These are phyloP conservation scores for Cylindroiulus punctatus DNA, from an alignment of 2,888 invertebrate species.

Conservation along the genomic window DNA sequence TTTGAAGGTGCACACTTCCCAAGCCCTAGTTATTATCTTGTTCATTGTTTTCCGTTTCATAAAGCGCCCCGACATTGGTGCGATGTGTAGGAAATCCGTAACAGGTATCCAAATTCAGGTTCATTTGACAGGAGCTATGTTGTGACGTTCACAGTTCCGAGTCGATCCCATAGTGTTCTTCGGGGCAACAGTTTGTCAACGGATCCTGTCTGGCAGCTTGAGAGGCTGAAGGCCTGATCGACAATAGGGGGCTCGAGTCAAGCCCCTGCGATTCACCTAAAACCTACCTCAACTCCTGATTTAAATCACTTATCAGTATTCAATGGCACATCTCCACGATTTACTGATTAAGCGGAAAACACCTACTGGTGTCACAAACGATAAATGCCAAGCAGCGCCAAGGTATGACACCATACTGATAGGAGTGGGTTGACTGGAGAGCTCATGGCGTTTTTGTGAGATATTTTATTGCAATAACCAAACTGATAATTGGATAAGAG, in stretches of 20 bases:
- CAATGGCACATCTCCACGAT: constrained; percentile 25
- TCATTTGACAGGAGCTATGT: not conserved
- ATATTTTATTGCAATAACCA: not conserved
- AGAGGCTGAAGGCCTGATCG: not conserved
- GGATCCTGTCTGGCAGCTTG: not conserved
- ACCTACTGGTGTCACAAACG: not conserved
- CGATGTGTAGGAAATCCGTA: not conserved
- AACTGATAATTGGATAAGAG: not conserved
- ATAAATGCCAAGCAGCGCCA: not conserved
- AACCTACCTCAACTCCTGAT: constrained; percentile 1
- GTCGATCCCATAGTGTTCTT: not conserved
- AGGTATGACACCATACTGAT: not conserved
- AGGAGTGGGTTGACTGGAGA: not conserved
- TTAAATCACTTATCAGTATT: constrained; percentile 22
- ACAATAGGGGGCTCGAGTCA: not conserved
- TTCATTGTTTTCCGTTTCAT: not conserved
- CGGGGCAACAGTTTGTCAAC: not conserved
- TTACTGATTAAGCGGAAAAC: constrained; percentile 27
- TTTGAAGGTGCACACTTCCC: constrained; percentile 15
- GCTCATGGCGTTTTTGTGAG: not conserved
- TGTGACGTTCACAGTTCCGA: not conserved
- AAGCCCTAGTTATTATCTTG: not conserved
- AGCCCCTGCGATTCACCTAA: constrained; percentile 16
- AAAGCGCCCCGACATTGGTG: not conserved
- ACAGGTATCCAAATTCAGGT: not conserved